phyloP scores from a whole-genome alignment of 2,888 invertebrate species.

The Imbricaverruca yamaguchii region DNA sequence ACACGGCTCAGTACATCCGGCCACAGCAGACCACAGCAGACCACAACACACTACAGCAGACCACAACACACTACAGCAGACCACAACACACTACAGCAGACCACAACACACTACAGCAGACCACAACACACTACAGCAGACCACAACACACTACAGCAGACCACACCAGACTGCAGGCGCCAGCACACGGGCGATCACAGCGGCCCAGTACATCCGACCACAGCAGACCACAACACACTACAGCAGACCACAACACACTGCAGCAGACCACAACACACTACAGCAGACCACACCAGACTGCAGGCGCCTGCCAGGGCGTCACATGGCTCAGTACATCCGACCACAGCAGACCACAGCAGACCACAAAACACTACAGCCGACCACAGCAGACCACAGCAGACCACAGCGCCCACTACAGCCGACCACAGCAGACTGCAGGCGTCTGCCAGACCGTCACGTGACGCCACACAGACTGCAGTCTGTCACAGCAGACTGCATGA shows the following conservation, averaged over 20 bases:
- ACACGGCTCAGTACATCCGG: too few species aligned
- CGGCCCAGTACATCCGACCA: too few species aligned
- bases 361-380: constrained; percentile 35
- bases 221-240: neutral
- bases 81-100: too few species aligned
- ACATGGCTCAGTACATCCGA: too few species aligned
- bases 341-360: constrained; percentile 65
- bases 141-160: constrained; percentile 79
- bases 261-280: constrained; percentile 47
- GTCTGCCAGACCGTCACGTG: constrained; percentile 60
- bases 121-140: too few species aligned
- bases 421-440: constrained; percentile 54
- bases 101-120: too few species aligned
- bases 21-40: too few species aligned
- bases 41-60: too few species aligned
- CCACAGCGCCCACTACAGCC: constrained; percentile 23
- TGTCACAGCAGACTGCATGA: neutral
- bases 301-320: too few species aligned
- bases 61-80: too few species aligned
- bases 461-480: neutral
- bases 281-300: neutral
- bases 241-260: constrained; percentile 52
- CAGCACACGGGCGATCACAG: constrained; percentile 42
- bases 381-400: neutral
- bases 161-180: constrained; percentile 80